These are phyloP conservation scores for Fundulus diaphanus DNA, from an alignment of 2,797 vertebrate species.

Conservation along the genomic window DNA sequence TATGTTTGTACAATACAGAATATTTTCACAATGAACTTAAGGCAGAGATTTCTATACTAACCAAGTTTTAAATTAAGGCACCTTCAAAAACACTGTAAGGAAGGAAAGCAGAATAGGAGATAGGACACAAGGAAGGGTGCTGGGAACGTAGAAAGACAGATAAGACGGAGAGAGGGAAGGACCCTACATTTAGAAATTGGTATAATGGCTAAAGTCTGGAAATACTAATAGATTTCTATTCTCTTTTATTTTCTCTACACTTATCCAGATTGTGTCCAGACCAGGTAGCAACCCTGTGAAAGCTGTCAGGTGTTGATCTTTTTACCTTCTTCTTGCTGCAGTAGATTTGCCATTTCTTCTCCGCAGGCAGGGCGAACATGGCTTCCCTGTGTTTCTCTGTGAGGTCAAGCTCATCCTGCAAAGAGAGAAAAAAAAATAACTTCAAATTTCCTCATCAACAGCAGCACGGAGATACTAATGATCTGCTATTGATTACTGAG, in stretches of 20 bases:
- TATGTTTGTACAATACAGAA: neutral
- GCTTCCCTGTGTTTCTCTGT: slow-evolving; percentile 98
- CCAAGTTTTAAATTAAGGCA: neutral
- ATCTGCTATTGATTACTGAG: neutral
- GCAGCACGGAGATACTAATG: slow-evolving; percentile 6
- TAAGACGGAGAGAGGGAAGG: slow-evolving; percentile 1
- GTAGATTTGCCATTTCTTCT: slow-evolving; percentile 99
- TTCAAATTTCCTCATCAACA: neutral
- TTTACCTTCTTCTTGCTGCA: slow-evolving; percentile 99
- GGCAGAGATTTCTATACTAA: neutral
- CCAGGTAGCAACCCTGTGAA: neutral
- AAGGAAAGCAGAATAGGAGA: neutral
- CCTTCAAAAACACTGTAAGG: neutral
- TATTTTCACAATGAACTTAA: neutral
- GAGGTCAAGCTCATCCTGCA: slow-evolving; percentile 97
- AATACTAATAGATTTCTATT: neutral
- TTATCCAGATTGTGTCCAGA: neutral
- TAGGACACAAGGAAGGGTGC: neutral
- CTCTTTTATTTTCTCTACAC: neutral
- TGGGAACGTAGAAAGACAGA: neutral
- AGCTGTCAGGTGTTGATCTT: neutral
- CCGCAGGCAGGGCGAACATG: slow-evolving; percentile 97
- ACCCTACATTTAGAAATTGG: neutral
- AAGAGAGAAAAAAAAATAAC: slow-evolving; percentile 4
- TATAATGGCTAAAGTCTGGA: neutral